Evolutionary conservation across 2,888 invertebrate genomes (phyloP).

Genomic region (Polydesmus complanatus): DNA sequence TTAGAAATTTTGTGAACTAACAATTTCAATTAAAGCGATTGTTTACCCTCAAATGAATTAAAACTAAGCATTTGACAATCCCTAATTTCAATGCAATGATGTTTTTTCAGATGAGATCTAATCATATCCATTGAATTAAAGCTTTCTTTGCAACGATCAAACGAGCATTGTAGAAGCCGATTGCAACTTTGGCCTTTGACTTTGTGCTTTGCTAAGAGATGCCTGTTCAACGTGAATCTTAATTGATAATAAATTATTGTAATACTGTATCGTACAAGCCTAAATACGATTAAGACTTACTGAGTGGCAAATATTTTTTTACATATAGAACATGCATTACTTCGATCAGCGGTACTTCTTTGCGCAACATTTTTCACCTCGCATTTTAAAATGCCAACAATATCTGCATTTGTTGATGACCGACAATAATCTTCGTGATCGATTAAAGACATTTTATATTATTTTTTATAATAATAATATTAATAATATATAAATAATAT

Average conservation of each 20-base stretch:
- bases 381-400: no score
- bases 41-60: slow-evolving; percentile 1
- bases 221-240: slow-evolving; percentile 10
- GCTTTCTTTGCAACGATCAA: slow-evolving; percentile 1
- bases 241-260: no score
- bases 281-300: not conserved
- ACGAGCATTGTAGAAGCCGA: slow-evolving; percentile 9
- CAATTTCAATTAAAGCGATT: no score
- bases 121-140: slow-evolving; percentile 1
- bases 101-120: not conserved
- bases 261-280: not conserved
- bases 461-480: no score
- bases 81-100: not conserved
- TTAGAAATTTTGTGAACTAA: no score
- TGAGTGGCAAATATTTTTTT: not conserved
- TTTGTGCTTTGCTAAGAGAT: slow-evolving; percentile 1
- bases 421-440: no score
- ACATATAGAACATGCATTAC: not conserved
- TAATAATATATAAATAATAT: no score
- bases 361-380: no score
- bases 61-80: not conserved
- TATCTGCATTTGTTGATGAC: no score
- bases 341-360: not conserved
- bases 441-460: no score
- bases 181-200: not conserved